These are phyloP conservation scores for Notoglanidium macrostoma DNA, from an alignment of 2,797 vertebrate species.

Conservation along the genomic window DNA sequence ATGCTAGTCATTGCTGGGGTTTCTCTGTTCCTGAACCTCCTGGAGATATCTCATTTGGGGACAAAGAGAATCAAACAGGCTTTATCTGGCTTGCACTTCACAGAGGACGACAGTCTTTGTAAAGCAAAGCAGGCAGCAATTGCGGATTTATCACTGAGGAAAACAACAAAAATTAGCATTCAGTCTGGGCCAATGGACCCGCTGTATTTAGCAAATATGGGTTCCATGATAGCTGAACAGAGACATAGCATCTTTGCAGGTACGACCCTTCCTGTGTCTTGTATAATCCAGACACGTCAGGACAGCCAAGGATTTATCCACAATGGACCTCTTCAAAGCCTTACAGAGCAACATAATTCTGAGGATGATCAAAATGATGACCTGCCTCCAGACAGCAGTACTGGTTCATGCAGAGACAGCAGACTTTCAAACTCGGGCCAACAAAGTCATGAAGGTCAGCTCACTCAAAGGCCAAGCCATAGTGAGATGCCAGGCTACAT, in stretches of 20 bases:
- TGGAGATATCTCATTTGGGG: constrained; percentile 91
- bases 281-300: constrained; percentile 48
- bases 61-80: constrained; percentile 84
- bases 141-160: constrained; percentile 72
- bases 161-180: constrained; percentile 73
- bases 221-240: constrained; percentile 54
- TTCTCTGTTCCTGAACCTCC: constrained; percentile 88
- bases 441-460: constrained; percentile 53
- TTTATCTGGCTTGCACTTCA: constrained; percentile 69
- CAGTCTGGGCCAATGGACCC: constrained; percentile 69
- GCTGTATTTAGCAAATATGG: constrained; percentile 59
- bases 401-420: constrained; percentile 37
- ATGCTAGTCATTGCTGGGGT: constrained; percentile 88
- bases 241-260: constrained; percentile 66
- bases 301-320: constrained; percentile 52
- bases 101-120: constrained; percentile 71
- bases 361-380: constrained; percentile 20
- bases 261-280: constrained; percentile 62
- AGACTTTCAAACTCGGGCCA: constrained; percentile 39
- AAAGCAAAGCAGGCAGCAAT: constrained; percentile 75
- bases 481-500: constrained; percentile 61
- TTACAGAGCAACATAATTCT: background rate
- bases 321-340: constrained; percentile 53
- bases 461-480: constrained; percentile 62
- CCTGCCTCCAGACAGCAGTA: constrained; percentile 39